phyloP scores from a whole-genome alignment of 2,888 invertebrate species.

The Hirtodrosophila cameraria region DNA sequence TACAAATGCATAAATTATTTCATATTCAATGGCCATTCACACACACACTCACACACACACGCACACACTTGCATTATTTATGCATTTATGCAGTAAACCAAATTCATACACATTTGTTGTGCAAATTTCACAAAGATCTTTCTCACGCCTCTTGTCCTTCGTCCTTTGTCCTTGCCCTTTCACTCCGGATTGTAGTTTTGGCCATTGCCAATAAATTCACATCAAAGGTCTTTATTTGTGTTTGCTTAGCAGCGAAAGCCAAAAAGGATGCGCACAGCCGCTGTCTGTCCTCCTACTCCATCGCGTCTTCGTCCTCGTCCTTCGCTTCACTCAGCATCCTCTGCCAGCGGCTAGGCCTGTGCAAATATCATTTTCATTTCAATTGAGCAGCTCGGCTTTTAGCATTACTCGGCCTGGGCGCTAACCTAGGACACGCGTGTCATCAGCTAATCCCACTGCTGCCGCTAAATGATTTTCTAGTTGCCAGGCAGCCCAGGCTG shows the following conservation, averaged over 20 bases:
- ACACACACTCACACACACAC: slow-evolving; percentile 9
- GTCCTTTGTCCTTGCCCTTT: neutral
- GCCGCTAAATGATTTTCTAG: slow-evolving; percentile 83
- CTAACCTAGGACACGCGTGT: slow-evolving; percentile 76
- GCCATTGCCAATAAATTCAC: slow-evolving; percentile 77
- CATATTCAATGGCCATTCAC: slow-evolving; percentile 60
- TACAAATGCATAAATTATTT: slow-evolving; percentile 56
- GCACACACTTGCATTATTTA: slow-evolving; percentile 52
- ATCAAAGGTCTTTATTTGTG: slow-evolving; percentile 79
- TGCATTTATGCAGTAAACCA: slow-evolving; percentile 59
- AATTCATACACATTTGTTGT: slow-evolving; percentile 83
- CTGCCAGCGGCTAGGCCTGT: slow-evolving; percentile 61
- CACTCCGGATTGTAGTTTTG: slow-evolving; percentile 37
- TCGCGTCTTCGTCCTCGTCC: slow-evolving; percentile 1
- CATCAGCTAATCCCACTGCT: slow-evolving; percentile 80
- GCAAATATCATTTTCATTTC: slow-evolving; percentile 82
- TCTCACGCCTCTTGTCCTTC: slow-evolving; percentile 63
- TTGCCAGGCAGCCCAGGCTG: slow-evolving; percentile 65
- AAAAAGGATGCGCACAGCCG: slow-evolving; percentile 70
- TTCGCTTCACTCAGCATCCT: slow-evolving; percentile 4
- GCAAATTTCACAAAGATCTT: slow-evolving; percentile 76
- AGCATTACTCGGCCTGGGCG: slow-evolving; percentile 42
- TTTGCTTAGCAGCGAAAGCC: slow-evolving; percentile 77
- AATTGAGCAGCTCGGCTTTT: slow-evolving; percentile 72
- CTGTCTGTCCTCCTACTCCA: slow-evolving; percentile 17